A percentile compares a stretch with the other conserved stretches of the same genome.
Evolutionary conservation across 1,140 invertebrate species (phyloP).

Genomic region (Drosophila busckii): DNA sequence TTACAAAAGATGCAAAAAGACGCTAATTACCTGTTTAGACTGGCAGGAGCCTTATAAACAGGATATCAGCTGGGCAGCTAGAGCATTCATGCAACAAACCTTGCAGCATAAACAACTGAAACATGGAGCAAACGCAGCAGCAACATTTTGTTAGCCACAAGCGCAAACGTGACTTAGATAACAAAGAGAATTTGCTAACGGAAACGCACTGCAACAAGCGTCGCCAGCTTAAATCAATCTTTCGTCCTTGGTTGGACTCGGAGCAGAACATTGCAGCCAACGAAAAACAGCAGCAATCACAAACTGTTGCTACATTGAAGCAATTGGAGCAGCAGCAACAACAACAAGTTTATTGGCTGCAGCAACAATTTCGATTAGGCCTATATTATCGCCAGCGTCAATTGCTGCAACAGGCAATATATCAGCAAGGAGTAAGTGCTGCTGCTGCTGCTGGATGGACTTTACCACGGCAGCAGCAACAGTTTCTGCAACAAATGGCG

Average conservation of each 20-base stretch:
- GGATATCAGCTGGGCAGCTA: conserved; percentile 27
- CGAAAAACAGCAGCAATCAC: conserved; percentile 37
- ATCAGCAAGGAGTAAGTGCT: conserved; percentile 30
- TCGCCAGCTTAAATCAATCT: conserved; percentile 34
- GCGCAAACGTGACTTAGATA: conserved; percentile 40
- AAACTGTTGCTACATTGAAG: conserved; percentile 50
- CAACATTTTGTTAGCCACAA: conserved; percentile 49
- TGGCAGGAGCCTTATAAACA: conserved; percentile 37
- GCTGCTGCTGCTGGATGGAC: neutral
- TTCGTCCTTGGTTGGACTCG: conserved; percentile 51
- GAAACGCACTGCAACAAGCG: conserved; percentile 18
- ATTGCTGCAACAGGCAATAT: conserved; percentile 55
- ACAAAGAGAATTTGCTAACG: conserved; percentile 16
- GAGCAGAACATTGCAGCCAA: conserved; percentile 22
- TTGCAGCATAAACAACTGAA: conserved; percentile 35
- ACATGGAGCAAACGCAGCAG: conserved; percentile 28
- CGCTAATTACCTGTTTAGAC: conserved; percentile 33
- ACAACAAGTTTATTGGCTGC: conserved; percentile 38
- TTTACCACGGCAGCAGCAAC: conserved; percentile 51
- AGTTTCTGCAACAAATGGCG: conserved; percentile 47
- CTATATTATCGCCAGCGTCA: conserved; percentile 55
- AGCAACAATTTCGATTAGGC: conserved; percentile 48
- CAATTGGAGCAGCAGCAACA: conserved; percentile 41
- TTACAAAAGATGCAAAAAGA: conserved; percentile 18
- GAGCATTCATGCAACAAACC: conserved; percentile 48